These are phyloP conservation scores for Papilio xuthus DNA, from an alignment of 1,140 invertebrate species.

Conservation along the genomic window DNA sequence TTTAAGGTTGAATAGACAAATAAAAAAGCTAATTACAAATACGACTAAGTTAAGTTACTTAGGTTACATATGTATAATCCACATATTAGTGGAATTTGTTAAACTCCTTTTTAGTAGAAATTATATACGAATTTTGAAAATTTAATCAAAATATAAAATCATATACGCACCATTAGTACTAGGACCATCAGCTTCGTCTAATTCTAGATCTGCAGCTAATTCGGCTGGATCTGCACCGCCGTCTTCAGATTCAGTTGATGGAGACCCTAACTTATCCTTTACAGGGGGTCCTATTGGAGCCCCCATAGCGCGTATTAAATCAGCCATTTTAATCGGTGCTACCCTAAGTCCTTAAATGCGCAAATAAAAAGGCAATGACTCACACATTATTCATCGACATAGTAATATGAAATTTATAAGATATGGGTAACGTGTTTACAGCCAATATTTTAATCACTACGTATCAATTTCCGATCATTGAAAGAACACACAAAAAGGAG, in stretches of 20 bases:
- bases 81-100: not conserved
- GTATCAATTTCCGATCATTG: slow-evolving; percentile 28
- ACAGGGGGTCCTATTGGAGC: slow-evolving; percentile 83
- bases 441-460: slow-evolving; percentile 50
- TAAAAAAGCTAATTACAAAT: too few species aligned
- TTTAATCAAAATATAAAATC: slow-evolving; percentile 21
- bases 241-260: slow-evolving; percentile 92
- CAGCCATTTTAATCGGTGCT: slow-evolving; percentile 81
- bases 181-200: slow-evolving; percentile 88
- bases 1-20: too few species aligned
- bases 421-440: slow-evolving; percentile 58
- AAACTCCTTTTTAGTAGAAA: not conserved
- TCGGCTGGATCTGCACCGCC: slow-evolving; percentile 86
- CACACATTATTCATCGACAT: slow-evolving; percentile 59
- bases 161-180: slow-evolving; percentile 83
- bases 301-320: slow-evolving; percentile 85
- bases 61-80: not conserved
- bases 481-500: slow-evolving; percentile 40
- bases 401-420: slow-evolving; percentile 49
- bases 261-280: slow-evolving; percentile 89
- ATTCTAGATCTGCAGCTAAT: slow-evolving; percentile 88
- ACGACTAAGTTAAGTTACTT: not conserved
- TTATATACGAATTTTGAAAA: not conserved
- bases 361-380: slow-evolving; percentile 53
- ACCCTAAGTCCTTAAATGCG: slow-evolving; percentile 47